These are phyloP conservation scores for Pholis gunnellus DNA, from an alignment of 2,113 vertebrate genomes.

Conservation along the genomic window DNA sequence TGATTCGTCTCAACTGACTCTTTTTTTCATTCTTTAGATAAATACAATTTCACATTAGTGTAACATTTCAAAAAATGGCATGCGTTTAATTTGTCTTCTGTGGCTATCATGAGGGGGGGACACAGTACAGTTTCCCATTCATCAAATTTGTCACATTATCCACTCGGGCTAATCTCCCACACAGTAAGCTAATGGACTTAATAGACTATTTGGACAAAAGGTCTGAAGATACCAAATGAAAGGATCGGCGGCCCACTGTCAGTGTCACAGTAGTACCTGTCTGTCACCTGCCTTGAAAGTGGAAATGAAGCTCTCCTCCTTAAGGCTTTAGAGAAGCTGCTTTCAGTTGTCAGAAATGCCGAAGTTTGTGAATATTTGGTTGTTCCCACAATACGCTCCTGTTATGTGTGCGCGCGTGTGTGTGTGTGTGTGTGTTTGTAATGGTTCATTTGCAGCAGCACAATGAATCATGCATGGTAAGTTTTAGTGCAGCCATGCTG, in stretches of 20 bases:
- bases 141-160: conserved; percentile 58
- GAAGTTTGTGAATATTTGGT: conserved; percentile 4
- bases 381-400: neutral
- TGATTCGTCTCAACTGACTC: conserved; percentile 49
- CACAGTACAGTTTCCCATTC: conserved; percentile 42
- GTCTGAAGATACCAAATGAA: conserved; percentile 49
- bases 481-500: conserved; percentile 2
- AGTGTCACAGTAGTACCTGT: conserved; percentile 24
- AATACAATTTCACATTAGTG: conserved; percentile 44
- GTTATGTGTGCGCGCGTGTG: neutral
- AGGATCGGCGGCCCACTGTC: conserved; percentile 42
- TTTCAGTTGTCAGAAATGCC: neutral
- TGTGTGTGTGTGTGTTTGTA: neutral
- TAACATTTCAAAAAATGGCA: conserved; percentile 23
- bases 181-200: conserved; percentile 53
- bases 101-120: conserved; percentile 27
- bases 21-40: conserved; percentile 25
- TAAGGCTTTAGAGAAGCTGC: neutral
- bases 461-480: conserved; percentile 12
- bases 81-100: conserved; percentile 32
- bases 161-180: conserved; percentile 54
- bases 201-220: conserved; percentile 58
- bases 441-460: neutral
- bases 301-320: conserved; percentile 16
- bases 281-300: conserved; percentile 31